Conservation (phyloP, 2,797 vertebrate species). For the Sylvilagus floridanus region DNA sequence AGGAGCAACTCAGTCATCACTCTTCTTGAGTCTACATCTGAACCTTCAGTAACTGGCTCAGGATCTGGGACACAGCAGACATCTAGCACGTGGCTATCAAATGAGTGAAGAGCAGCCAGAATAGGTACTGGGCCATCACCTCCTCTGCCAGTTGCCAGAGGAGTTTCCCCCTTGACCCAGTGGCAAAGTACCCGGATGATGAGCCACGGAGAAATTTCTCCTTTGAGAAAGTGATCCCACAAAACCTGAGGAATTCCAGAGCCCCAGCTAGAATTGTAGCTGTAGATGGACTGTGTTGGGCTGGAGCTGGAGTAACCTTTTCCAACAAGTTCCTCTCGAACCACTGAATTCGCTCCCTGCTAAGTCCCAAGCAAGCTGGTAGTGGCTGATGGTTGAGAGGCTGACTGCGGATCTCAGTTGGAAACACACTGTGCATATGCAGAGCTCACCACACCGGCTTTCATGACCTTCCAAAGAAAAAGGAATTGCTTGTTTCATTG, state of each 20-base stretch:
- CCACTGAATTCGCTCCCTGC: neutral
- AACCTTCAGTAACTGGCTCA: neutral
- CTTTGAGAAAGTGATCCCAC: neutral
- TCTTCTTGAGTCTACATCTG: neutral
- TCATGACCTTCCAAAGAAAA: conserved; percentile 73
- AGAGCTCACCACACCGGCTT: conserved; percentile 61
- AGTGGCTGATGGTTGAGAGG: conserved; percentile 48
- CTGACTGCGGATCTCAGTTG: conserved; percentile 58
- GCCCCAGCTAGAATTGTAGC: neutral
- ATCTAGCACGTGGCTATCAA: neutral
- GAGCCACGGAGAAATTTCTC: neutral
- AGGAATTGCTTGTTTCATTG: conserved; percentile 68
- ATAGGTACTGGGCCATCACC: accelerated
- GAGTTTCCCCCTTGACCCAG: neutral
- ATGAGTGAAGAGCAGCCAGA: neutral
- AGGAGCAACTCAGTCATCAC: accelerated
- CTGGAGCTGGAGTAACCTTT: neutral
- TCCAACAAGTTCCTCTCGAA: neutral
- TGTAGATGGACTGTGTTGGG: accelerated
- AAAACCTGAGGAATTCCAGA: neutral
- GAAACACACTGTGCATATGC: conserved; percentile 68
- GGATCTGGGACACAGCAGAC: neutral
- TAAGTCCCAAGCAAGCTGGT: conserved; percentile 13
- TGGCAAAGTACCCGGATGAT: neutral
- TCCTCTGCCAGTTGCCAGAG: accelerated